Conservation (phyloP, 2,888 invertebrate species). For the Bhutanitis thaidina region DNA sequence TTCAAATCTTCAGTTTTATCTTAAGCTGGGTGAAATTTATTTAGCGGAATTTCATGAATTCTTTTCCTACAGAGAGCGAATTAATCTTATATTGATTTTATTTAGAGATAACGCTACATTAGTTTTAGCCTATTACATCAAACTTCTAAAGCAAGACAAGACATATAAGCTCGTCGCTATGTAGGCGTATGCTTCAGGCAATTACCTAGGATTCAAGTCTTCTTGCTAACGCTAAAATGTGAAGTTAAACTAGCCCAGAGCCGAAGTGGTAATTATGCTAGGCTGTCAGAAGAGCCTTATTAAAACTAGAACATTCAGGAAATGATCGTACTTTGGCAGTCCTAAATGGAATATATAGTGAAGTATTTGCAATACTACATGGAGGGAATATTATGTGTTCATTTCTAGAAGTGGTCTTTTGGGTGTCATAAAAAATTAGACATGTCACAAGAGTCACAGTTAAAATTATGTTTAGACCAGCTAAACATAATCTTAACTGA, state of each 20-base stretch:
- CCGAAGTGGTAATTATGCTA: slow-evolving; percentile 42
- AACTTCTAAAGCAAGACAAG: slow-evolving; percentile 49
- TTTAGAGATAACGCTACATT: slow-evolving; percentile 1
- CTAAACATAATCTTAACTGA: no score
- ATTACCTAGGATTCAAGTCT: slow-evolving; percentile 16
- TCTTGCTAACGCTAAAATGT: slow-evolving; percentile 32
- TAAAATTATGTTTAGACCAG: no score
- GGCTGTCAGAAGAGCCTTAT: slow-evolving; percentile 16
- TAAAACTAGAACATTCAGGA: slow-evolving; percentile 13
- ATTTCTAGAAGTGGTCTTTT: no score
- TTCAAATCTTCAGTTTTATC: no score
- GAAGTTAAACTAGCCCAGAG: slow-evolving; percentile 28
- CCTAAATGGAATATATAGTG: slow-evolving; percentile 2
- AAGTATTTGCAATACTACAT: no score
- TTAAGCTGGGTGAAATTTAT: no score
- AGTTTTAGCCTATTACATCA: slow-evolving; percentile 31
- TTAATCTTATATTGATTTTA: no score
- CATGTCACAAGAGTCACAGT: no score
- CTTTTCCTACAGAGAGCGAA: no score
- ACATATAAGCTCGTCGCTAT: slow-evolving; percentile 61
- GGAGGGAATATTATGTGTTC: no score
- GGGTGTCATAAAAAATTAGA: no score
- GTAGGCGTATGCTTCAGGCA: slow-evolving; percentile 62
- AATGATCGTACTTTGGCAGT: not conserved
- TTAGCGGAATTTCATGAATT: no score